These are phyloP conservation scores for Phyllotis vaccarum DNA, from an alignment of 2,797 vertebrate genomes.

Conservation along the genomic window DNA sequence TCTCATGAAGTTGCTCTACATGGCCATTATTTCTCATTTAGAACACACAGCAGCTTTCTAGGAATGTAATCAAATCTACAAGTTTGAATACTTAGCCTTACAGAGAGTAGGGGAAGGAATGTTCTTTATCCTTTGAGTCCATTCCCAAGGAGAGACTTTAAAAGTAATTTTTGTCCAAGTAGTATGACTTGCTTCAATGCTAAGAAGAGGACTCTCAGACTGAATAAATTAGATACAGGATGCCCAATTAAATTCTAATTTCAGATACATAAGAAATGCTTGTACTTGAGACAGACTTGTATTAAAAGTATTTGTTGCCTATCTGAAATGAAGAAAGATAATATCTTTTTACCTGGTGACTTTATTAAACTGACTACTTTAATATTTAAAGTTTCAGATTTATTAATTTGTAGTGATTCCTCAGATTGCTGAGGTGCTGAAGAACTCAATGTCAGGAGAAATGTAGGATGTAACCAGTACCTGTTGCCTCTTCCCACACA, in stretches of 20 bases:
- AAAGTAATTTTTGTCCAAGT: neutral
- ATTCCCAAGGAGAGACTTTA: neutral
- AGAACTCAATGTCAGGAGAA: neutral
- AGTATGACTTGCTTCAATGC: neutral
- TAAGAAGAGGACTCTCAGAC: neutral
- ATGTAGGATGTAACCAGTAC: neutral
- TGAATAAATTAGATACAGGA: conserved; percentile 16
- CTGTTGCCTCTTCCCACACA: conserved; percentile 50
- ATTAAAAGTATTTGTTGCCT: conserved; percentile 20
- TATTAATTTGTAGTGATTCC: neutral
- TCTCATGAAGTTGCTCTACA: neutral
- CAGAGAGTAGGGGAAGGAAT: neutral
- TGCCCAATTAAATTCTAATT: conserved; percentile 29
- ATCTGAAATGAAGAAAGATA: conserved; percentile 41
- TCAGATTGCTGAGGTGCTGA: neutral
- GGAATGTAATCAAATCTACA: conserved; percentile 13
- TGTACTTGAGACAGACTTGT: neutral
- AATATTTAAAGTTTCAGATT: conserved; percentile 20
- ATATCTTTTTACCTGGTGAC: neutral
- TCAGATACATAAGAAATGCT: conserved; percentile 37
- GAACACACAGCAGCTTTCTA: conserved; percentile 45
- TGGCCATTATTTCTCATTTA: conserved; percentile 1
- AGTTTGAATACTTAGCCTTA: neutral
- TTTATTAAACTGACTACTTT: neutral
- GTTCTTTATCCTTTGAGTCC: neutral